Evolutionary conservation across 2,113 vertebrate species (phyloP), one percentile per base, ranked within the genome.

Genomic region (Excalfactoria chinensis): DNA sequence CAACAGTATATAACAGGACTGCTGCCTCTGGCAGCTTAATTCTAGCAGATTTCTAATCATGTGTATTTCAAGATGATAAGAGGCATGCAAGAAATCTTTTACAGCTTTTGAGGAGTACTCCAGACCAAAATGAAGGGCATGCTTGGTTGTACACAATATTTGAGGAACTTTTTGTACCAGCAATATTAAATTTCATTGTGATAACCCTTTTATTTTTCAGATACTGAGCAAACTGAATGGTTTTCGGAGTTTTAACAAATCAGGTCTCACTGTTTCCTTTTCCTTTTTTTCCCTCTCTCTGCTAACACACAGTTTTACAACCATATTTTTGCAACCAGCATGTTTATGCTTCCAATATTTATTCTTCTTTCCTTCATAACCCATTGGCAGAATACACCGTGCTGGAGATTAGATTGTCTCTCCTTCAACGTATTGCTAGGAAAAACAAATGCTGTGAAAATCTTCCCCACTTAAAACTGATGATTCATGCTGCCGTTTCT

Each of bases 21-120:
- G 84, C 80, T 84, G 86, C 84, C 88, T 86, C 53, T 93, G 90
- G 84, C 77, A 92, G 32, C 84, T 84, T 92, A 84, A 73, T 92
- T 88, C 67, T 84, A 86, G 77, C 74, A 93, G 59, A 90, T 88
- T 90, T 90, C 59, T 85, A 86, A 75, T 71, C 76, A 60, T 2
- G 1, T 75, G 69, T 75, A 84, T 90, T 95, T 86, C 53, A 68
- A 53, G 43, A 80, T 59, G 62, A 60, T 84, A 84, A 94, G 74
- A 93, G 55, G 28, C 48, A 90, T 92, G 41, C 44, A 72, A 53
- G 94, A 84, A 90, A 78, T 75, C 49, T 86, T 84, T 81, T 86
- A 23, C 30, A 90, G 74, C 41, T 89, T 81, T 91, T n/a, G 34
- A 93, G 67, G 35, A 34, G 25, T 82, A 28, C 43, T 93, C 34